Conservation (phyloP, 2,888 invertebrate species). For the Fissipunctia ypsillon region DNA sequence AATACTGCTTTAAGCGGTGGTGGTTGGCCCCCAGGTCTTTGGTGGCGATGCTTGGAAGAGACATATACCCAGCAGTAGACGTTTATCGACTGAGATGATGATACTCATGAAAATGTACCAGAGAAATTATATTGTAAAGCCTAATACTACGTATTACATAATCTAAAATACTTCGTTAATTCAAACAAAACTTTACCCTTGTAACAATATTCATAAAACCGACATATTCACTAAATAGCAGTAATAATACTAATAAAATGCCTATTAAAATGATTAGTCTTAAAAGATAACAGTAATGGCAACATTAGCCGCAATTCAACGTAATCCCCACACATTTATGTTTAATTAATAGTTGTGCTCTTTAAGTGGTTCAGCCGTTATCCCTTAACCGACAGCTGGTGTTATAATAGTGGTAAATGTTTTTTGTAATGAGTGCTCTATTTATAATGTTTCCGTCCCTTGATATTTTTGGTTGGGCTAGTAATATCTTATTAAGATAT, state of each 20-base stretch:
- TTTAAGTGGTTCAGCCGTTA: conserved; percentile 47
- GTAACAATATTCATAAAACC: conserved; percentile 40
- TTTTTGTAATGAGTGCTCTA: conserved; percentile 22
- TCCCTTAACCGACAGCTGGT: conserved; percentile 43
- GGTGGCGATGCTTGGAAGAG: no score
- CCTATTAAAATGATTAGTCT: conserved; percentile 73
- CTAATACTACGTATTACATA: no score
- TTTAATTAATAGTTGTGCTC: conserved; percentile 59
- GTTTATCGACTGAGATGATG: no score
- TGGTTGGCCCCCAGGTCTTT: no score
- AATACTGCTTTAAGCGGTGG: no score
- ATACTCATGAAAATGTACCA: no score
- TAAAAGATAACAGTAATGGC: conserved; percentile 75
- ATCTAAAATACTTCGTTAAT: conserved; percentile 5
- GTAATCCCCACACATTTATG: conserved; percentile 61
- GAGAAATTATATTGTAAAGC: no score
- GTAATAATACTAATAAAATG: conserved; percentile 60
- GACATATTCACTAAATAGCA: conserved; percentile 61
- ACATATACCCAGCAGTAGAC: no score
- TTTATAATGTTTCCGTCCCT: conserved; percentile 21
- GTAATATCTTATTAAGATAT: neutral
- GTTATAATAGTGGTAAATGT: conserved; percentile 47
- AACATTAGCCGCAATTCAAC: conserved; percentile 63
- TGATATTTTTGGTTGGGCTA: neutral
- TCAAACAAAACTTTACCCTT: conserved; percentile 25